Evolutionary conservation across 2,113 vertebrate genomes (phyloP).

Genomic region (Romanogobio albipinnatus): DNA sequence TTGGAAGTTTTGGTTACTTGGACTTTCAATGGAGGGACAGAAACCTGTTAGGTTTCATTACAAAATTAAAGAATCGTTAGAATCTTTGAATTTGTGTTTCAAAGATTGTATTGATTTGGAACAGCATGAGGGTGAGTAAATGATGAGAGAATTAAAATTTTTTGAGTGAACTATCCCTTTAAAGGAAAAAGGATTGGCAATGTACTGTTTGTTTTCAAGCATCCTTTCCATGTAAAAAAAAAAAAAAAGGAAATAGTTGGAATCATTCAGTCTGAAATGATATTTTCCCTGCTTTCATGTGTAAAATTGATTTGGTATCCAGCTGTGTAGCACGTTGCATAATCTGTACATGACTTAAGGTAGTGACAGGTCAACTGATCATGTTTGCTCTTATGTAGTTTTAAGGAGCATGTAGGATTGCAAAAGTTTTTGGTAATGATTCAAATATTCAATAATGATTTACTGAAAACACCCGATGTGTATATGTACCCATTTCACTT

Average conservation of each 20-base stretch:
- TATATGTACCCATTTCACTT: not conserved
- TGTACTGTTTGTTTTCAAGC: conserved; percentile 8
- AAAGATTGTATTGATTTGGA: not conserved
- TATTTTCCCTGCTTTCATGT: not conserved
- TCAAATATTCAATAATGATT: not conserved
- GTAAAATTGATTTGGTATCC: conserved; percentile 6
- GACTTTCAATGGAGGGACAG: too few relatives aligned
- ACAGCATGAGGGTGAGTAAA: not conserved
- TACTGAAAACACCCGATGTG: not conserved
- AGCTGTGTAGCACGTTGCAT: not conserved
- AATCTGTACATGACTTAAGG: not conserved
- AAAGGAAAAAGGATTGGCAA: not conserved
- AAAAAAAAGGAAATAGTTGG: not conserved
- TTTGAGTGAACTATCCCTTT: not conserved
- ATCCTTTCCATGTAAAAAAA: not conserved
- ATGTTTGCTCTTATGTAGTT: not conserved
- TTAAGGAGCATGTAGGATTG: not conserved
- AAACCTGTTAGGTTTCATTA: too few relatives aligned
- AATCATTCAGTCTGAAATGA: not conserved
- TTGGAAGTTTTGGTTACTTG: too few relatives aligned
- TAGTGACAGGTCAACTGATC: not conserved
- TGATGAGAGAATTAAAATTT: not conserved
- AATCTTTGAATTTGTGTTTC: not conserved
- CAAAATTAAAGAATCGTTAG: too few relatives aligned
- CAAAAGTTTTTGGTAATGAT: not conserved